phyloP scores from a whole-genome alignment of 2,113 vertebrate genomes.

The Ptilorrhoa leucosticta region DNA sequence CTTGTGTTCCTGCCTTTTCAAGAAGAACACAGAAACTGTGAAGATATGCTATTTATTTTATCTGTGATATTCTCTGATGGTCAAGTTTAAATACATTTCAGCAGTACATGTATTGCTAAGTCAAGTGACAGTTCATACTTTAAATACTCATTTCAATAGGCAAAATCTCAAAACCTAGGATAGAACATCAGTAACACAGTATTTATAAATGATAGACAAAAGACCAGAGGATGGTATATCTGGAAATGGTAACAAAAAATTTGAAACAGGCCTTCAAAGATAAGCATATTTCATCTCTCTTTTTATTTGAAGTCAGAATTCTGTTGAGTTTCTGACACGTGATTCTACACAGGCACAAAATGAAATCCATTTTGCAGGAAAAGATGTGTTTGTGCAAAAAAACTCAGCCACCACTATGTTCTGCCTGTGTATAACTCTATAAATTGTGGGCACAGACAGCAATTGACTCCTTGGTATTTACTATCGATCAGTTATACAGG shows the following conservation, averaged over 20 bases:
- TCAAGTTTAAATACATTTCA: background rate
- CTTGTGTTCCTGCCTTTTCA: background rate
- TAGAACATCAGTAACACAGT: background rate
- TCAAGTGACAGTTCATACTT: background rate
- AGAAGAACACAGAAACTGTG: background rate
- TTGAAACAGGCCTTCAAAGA: background rate
- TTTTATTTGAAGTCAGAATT: background rate
- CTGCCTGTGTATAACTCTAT: background rate
- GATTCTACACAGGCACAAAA: background rate
- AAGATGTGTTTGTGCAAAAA: background rate
- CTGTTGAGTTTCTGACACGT: background rate
- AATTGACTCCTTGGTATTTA: background rate
- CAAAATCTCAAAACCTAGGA: background rate
- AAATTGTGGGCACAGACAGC: background rate
- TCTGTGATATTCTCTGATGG: background rate
- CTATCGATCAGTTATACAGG: fast-evolving
- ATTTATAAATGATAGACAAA: background rate
- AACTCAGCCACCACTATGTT: background rate
- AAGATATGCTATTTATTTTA: background rate
- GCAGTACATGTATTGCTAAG: background rate
- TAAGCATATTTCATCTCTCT: background rate
- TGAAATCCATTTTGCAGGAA: background rate
- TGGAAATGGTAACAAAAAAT: background rate
- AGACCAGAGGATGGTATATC: background rate
- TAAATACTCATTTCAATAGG: background rate